Evolutionary conservation across 1,140 invertebrate species (phyloP).

Genomic region (Zaprionus camerounensis): DNA sequence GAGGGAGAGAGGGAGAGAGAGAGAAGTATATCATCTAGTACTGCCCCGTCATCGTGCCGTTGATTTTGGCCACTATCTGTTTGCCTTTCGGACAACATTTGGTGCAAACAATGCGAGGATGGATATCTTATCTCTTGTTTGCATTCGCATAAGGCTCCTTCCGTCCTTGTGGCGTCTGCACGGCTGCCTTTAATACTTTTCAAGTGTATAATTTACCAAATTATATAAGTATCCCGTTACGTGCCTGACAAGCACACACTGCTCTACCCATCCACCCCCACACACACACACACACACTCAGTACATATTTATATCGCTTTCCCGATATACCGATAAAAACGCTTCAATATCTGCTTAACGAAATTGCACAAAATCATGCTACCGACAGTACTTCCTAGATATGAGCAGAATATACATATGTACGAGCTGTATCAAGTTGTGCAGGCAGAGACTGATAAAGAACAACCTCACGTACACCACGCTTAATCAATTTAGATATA

Average conservation of each 20-base stretch:
- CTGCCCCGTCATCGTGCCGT: slow-evolving; percentile 22
- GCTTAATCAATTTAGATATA: slow-evolving; percentile 39
- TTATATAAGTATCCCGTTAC: slow-evolving; percentile 82
- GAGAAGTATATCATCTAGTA: slow-evolving; percentile 22
- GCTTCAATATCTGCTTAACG: slow-evolving; percentile 60
- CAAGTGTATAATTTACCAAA: slow-evolving; percentile 81
- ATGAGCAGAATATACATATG: not conserved
- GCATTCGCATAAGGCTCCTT: slow-evolving; percentile 73
- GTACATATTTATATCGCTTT: not conserved
- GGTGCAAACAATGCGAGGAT: slow-evolving; percentile 65
- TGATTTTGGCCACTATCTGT: slow-evolving; percentile 46
- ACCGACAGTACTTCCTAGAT: slow-evolving; percentile 14
- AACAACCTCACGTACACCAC: slow-evolving; percentile 25
- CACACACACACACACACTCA: slow-evolving; percentile 33
- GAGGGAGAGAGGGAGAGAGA: not conserved
- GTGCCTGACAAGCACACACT: slow-evolving; percentile 39
- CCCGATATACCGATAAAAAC: slow-evolving; percentile 55
- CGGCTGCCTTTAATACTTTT: slow-evolving; percentile 76
- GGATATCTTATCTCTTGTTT: slow-evolving; percentile 83
- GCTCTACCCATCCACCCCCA: slow-evolving; percentile 9
- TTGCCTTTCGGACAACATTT: slow-evolving; percentile 68
- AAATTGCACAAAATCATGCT: slow-evolving; percentile 60
- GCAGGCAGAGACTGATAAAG: slow-evolving; percentile 26
- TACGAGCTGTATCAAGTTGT: not conserved
- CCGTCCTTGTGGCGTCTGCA: slow-evolving; percentile 32